Base-by-base conservation (phyloP, 1,140 invertebrate species). In the Heliconius hewitsoni region DNA sequence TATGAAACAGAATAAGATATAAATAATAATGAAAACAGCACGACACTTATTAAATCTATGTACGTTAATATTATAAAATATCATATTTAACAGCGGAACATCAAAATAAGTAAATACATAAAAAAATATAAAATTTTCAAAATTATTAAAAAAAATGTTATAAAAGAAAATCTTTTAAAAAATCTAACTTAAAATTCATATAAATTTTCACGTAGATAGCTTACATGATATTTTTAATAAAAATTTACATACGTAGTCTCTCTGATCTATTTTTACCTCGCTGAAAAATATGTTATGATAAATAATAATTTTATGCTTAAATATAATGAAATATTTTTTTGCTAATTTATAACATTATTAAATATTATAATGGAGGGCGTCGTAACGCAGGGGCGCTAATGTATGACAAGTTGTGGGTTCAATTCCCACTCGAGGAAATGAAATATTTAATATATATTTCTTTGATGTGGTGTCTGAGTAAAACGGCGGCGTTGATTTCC, bases 241-340 rank as follows among this genome's bases (percentile, higher is more conserved):
- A 60, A 60, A 46, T 13, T 60, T 60, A 60, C 57, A n/a, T 60
- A 60, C 57, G 57, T n/a, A 19, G 19, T 60, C 57, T n/a, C 55
- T 23, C n/a, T 60, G 9, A 9, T 23, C 57, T 9, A 60, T 60
- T 60, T 60, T 23, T 60, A 60, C 9, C n/a, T 60, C n/a, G n/a
- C 23, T 60, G 8, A 60, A 23, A 60, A n/a, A 60, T 60, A 60
- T 27, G 52, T 55, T 55, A n/a, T 8, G 18, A 55, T 55, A 60
- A 60, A n/a, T 60, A n/a, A 60, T 11, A 16, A 46, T 46, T 46
- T 46, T 46, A 46, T 3, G 4, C 13, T 60, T 60, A 60, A 8
- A 4, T 27, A 4, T 23, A 60, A 23, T 60, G 23, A 23, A n/a
- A 23, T 1, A 23, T 11, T 3, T 60, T 30, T 30, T 11, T 11